Conservation (phyloP, 2,888 invertebrate genomes). For the Apamea monoglypha region DNA sequence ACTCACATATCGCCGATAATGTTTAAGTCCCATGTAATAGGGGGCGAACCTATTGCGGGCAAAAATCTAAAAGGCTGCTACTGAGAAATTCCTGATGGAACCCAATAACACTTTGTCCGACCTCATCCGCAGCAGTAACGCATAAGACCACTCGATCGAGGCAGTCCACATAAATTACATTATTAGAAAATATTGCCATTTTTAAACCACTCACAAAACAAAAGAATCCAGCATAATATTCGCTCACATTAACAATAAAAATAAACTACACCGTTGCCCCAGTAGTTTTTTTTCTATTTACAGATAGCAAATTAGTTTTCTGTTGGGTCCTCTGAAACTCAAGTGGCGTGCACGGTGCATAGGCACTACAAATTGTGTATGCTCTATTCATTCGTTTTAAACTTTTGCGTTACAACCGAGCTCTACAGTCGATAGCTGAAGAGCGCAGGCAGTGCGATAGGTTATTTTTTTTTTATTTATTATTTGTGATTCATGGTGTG, state of each 20-base stretch:
- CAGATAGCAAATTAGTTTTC: constrained; percentile 42
- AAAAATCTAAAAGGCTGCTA: background rate
- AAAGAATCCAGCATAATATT: background rate
- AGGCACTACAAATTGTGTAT: constrained; percentile 39
- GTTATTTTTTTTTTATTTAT: constrained; percentile 1
- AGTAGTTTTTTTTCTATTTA: constrained; percentile 9
- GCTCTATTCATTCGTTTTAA: constrained; percentile 50
- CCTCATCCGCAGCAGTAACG: background rate
- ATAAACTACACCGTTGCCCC: background rate
- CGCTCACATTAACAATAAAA: background rate
- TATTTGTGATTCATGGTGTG: background rate
- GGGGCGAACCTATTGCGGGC: too few species aligned
- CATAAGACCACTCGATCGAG: too few species aligned
- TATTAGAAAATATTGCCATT: background rate
- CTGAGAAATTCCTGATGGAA: background rate
- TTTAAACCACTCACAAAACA: too few species aligned
- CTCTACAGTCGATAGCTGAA: constrained; percentile 28
- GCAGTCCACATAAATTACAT: too few species aligned
- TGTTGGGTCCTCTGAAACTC: constrained; percentile 18
- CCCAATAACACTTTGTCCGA: background rate
- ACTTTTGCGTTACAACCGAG: constrained; percentile 29
- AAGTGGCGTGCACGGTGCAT: constrained; percentile 14
- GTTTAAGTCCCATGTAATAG: too few species aligned
- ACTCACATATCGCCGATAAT: too few species aligned
- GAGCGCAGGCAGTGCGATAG: background rate